Base-by-base conservation (phyloP, 2,888 invertebrate species). In the Phengaris arion region DNA sequence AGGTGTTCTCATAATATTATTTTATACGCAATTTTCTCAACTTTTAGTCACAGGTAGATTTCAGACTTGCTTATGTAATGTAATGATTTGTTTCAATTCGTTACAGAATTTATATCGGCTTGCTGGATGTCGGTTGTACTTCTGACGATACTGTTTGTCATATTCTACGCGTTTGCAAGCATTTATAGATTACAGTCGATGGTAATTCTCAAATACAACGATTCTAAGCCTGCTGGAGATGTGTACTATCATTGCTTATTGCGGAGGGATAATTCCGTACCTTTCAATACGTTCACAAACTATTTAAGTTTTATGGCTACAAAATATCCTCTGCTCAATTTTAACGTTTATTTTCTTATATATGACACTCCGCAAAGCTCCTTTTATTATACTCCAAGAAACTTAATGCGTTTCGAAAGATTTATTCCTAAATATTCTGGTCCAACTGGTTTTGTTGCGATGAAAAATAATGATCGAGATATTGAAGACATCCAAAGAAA, bases 61-160 rank as follows among this genome's bases (percentile, higher is more conserved):
- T 46, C 8, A 48, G 6, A 48, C 48, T 15, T 22, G 15, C 8
- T 59, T 59, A 22, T 6, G n/a, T 12, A 15, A 48, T 46, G 69
- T 57, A 12, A n/a, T 74, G n/a, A 8, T 52, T 45, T 45, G 52
- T 10, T 35, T 68, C 45, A 54, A 45, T 69, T 77, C 77, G 13
- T 90, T 90, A 69, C 91, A 93, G 93, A 93, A 82, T 85, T 87
- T 51, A 78, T 91, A 73, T 90, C 91, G 8, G 88, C 89, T 73
- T 91, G 90, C 79, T 92, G 93, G 92, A 89, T 92, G 88, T 88
- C 91, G 2, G 79, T 89, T 8, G 86, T 89, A 76, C 81, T 92
- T 45, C 79, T 92, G 15, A 88, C 87, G 52, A 87, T 92, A 81
- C 88, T 89, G 2, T 87, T 89, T 76, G 80, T 92, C 8, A 85